These are phyloP conservation scores for Antrozous pallidus DNA, from an alignment of 2,797 vertebrate genomes.

Conservation along the genomic window DNA sequence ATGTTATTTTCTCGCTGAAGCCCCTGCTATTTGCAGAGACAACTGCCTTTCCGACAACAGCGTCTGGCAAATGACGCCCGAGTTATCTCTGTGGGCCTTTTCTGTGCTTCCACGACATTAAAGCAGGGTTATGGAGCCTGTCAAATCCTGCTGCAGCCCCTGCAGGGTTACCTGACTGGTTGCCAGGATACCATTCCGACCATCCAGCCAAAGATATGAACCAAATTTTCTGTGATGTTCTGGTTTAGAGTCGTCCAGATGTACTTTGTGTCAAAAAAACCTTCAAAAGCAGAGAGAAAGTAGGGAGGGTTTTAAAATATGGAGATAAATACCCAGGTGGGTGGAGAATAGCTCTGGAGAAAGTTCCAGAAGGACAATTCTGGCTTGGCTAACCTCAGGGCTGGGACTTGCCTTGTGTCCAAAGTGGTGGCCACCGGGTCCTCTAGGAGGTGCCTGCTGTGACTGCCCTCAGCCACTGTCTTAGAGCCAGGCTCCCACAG, in stretches of 20 bases:
- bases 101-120: fast-evolving
- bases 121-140: not conserved
- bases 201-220: not conserved
- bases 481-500: not conserved
- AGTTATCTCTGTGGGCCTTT: not conserved
- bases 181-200: not conserved
- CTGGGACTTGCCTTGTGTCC: not conserved
- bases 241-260: not conserved
- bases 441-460: not conserved
- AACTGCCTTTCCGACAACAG: not conserved
- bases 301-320: not conserved
- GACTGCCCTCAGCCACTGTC: not conserved
- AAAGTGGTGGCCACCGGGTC: fast-evolving
- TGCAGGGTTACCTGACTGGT: not conserved
- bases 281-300: not conserved
- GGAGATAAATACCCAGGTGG: not conserved
- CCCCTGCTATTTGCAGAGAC: not conserved
- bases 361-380: not conserved
- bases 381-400: not conserved
- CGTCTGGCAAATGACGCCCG: fast-evolving
- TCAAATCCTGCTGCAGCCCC: not conserved
- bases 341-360: not conserved
- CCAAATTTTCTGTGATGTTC: not conserved
- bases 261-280: not conserved
- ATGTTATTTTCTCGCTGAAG: not conserved